Base-by-base conservation (phyloP, 2,888 invertebrate genomes). In the Cheilosia pagana region DNA sequence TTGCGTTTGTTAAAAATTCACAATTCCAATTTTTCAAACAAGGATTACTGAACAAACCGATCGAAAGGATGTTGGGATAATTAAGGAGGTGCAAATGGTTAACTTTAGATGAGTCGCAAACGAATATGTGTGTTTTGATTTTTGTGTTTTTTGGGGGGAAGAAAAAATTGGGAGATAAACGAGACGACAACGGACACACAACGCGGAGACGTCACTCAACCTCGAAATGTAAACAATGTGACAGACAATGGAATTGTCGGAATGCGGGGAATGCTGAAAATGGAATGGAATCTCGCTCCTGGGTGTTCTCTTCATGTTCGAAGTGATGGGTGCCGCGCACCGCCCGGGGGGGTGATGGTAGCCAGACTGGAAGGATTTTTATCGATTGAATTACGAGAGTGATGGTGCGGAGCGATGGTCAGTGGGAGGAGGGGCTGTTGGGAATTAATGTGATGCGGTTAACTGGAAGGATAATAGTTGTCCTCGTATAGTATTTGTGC, bases 211-310 rank as follows among this genome's bases (percentile, higher is more conserved):
- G 85, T 85, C 85, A 85, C 85, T 85, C 85, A 85, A 81, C 71
- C 85, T 85, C 79, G 79, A 85, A 85, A 85, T 85, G 85, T 85
- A 85, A 85, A 85, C 85, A 85, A 85, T 85, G 85, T 85, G 85
- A 81, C 85, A 85, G 81, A 85, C 85, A 85, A 85, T 85, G 85
- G 85, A 85, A 85, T 79, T 81, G 85, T 85, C 85, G 85, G 85
- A 85, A 85, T 85, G 79, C 76, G 75, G 85, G 76, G 85, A 85
- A 85, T 85, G 85, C 81, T 81, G 85, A 85, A 81, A 75, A 85
- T 85, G 85, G 85, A 85, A 85, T 81, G 85, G 85, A 79, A 85
- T 85, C 85, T 85, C 72, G 81, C 85, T 85, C 85, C 79, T 35
- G 35, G 75, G 70, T 71, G 23, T 59, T 25, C 31, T 62, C 60